These are phyloP conservation scores for Hypotaenidia okinawae DNA, from an alignment of 2,797 vertebrate genomes.

Conservation along the genomic window DNA sequence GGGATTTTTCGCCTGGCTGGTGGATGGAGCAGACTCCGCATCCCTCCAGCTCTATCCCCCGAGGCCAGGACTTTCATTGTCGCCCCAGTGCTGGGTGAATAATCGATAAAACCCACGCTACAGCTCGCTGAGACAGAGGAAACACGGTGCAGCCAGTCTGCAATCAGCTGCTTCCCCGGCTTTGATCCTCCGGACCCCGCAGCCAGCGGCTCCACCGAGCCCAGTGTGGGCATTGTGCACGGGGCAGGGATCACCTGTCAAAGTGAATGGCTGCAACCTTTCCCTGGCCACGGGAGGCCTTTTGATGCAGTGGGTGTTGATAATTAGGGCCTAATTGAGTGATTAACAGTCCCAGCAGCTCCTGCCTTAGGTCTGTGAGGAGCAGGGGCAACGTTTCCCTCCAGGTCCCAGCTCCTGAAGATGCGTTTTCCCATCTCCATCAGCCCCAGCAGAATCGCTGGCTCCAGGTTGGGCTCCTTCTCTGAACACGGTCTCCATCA, in stretches of 20 bases:
- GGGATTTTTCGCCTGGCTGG: fast-evolving
- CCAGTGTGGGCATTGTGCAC: conserved; percentile 55
- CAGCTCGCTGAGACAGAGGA: conserved; percentile 57
- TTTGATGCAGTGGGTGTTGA: conserved; percentile 71
- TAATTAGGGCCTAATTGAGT: conserved; percentile 84
- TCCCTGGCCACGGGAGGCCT: conserved; percentile 66
- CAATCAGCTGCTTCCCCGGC: conserved; percentile 64
- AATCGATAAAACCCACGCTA: conserved; percentile 41
- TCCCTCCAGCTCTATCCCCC: conserved; percentile 1
- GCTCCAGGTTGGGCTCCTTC: conserved; percentile 19
- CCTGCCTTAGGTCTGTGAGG: conserved; percentile 25
- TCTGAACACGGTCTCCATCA: background rate
- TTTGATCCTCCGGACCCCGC: conserved; percentile 71
- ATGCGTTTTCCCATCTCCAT: conserved; percentile 30
- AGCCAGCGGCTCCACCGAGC: conserved; percentile 11
- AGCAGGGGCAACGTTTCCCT: background rate
- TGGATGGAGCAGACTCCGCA: background rate
- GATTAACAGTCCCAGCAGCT: conserved; percentile 73
- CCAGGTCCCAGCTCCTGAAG: background rate
- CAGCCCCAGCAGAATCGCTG: background rate
- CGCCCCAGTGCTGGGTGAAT: background rate
- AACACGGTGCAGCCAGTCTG: conserved; percentile 64
- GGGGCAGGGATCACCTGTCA: conserved; percentile 71
- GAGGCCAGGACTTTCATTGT: conserved; percentile 47
- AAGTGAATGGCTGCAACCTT: conserved; percentile 55